Evolutionary conservation across 37 sponge, comb jelly and placozoan species (phyloP).

Genomic region (Aphrocallistes beatrix): DNA sequence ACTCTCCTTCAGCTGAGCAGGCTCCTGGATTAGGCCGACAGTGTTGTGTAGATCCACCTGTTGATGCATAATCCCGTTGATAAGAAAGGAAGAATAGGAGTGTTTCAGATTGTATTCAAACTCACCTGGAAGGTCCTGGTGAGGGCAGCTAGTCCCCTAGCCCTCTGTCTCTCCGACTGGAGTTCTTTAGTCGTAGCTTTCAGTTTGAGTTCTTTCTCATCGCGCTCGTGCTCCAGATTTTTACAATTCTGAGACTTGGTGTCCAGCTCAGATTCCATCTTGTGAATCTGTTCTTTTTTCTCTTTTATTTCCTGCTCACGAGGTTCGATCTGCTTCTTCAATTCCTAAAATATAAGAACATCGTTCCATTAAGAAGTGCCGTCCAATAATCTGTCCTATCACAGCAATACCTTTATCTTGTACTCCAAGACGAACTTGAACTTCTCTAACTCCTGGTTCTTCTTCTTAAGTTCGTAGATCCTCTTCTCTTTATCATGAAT

Average conservation of each 20-base stretch:
- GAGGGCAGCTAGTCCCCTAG: background rate
- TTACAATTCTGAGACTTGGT: constrained; percentile 57
- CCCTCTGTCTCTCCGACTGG: constrained; percentile 60
- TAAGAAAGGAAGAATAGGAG: too few relatives aligned
- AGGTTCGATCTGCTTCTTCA: constrained; percentile 90
- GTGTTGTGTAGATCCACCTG: constrained; percentile 74
- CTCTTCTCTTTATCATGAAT: constrained; percentile 95
- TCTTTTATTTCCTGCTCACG: constrained; percentile 84
- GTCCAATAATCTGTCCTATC: background rate
- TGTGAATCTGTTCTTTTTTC: constrained; percentile 86
- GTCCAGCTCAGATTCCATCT: constrained; percentile 91
- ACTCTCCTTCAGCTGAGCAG: constrained; percentile 71
- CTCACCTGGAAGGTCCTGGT: background rate
- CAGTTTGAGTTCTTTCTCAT: constrained; percentile 60
- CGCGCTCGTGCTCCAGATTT: constrained; percentile 49
- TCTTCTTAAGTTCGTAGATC: constrained; percentile 96
- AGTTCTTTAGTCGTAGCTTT: constrained; percentile 77
- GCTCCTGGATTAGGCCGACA: constrained; percentile 78
- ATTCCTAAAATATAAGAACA: constrained; percentile 49
- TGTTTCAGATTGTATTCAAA: too few relatives aligned
- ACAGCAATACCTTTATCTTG: constrained; percentile 64
- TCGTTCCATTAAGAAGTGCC: background rate
- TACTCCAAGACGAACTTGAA: constrained; percentile 99
- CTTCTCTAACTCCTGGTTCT: constrained; percentile 98
- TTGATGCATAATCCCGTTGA: too few relatives aligned